These are phyloP conservation scores for Eudyptes chrysolophus DNA, from an alignment of 2,113 vertebrate genomes.

Conservation along the genomic window DNA sequence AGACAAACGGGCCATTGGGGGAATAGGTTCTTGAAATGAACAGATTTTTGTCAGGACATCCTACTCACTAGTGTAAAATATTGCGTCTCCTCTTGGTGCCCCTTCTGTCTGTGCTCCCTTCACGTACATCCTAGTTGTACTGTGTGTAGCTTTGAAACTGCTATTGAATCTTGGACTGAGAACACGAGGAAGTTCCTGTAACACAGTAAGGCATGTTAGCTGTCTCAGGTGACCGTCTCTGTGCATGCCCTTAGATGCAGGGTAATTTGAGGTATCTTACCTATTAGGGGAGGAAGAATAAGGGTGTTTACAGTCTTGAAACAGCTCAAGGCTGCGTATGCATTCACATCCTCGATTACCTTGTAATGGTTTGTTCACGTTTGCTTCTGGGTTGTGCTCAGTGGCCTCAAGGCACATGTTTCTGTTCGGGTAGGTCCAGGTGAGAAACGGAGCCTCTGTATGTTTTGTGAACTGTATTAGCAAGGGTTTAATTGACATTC, in stretches of 20 bases:
- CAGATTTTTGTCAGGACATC: background rate
- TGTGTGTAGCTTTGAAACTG: background rate
- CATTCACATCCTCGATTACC: fast-evolving
- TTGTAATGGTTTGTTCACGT: background rate
- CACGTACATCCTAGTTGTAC: fast-evolving
- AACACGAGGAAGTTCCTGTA: background rate
- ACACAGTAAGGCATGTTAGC: background rate
- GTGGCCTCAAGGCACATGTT: background rate
- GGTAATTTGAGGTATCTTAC: background rate
- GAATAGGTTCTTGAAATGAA: background rate
- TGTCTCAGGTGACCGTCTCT: background rate
- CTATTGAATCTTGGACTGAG: background rate
- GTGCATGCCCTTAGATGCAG: background rate
- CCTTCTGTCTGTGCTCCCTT: background rate
- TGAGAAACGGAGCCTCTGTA: background rate
- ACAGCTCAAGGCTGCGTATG: background rate
- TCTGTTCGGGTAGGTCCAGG: background rate
- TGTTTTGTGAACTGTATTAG: background rate
- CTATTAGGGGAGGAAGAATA: background rate
- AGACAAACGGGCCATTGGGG: no score
- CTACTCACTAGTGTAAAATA: background rate
- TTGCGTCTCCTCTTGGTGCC: background rate
- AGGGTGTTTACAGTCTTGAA: background rate
- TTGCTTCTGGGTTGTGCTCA: background rate
- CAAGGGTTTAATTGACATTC: background rate